Evolutionary conservation across 2,888 invertebrate genomes (phyloP).

Genomic region (Lutraria lutraria): DNA sequence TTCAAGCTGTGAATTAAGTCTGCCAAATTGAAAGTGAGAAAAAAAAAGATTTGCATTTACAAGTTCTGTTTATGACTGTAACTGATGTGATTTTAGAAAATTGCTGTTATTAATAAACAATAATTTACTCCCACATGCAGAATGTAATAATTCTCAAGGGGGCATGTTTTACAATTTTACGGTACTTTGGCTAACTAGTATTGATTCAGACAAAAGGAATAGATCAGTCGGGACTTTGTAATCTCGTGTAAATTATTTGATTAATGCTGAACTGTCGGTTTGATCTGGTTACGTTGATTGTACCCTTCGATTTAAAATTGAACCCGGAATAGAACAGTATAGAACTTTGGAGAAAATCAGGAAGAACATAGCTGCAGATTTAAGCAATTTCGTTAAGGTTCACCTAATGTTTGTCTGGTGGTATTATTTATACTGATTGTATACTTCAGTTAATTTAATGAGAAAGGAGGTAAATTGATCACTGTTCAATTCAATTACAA

Average conservation of each 20-base stretch:
- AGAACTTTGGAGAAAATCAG: neutral
- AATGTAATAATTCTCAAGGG: too few relatives aligned
- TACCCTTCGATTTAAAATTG: conserved; percentile 4
- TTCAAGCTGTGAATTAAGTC: too few relatives aligned
- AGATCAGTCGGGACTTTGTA: neutral
- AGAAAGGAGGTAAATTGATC: too few relatives aligned
- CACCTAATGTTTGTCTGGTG: neutral
- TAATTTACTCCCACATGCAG: too few relatives aligned
- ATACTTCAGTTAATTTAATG: neutral
- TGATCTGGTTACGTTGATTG: conserved; percentile 12
- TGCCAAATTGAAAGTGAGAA: too few relatives aligned
- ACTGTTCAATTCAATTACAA: too few relatives aligned
- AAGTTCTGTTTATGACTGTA: too few relatives aligned
- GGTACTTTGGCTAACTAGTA: conserved; percentile 3
- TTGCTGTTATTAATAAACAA: too few relatives aligned
- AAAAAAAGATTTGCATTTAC: too few relatives aligned
- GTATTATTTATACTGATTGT: neutral
- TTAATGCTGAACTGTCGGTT: neutral
- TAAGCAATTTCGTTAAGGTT: conserved; percentile 3
- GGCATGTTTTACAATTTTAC: too few relatives aligned
- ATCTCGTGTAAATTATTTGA: conserved; percentile 6
- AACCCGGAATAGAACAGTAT: neutral
- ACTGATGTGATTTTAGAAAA: too few relatives aligned
- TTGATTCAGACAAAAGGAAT: conserved; percentile 17
- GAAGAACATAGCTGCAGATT: neutral